phyloP scores from a whole-genome alignment of 2,797 vertebrate species.

The Oreochromis grahami region DNA sequence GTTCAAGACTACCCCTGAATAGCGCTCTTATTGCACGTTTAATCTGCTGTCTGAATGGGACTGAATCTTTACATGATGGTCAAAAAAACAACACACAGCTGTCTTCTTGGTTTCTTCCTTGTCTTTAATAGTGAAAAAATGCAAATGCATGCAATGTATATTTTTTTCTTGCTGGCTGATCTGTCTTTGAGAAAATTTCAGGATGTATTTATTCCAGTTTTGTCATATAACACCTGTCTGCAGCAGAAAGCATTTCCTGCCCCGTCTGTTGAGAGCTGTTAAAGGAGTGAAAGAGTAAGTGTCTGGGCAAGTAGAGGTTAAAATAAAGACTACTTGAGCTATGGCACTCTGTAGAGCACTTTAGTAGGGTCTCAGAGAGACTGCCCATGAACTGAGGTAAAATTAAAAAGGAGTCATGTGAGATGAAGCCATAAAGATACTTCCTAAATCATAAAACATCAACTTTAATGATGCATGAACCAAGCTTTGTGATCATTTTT shows the following conservation, averaged over 20 bases:
- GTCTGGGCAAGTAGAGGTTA: not conserved
- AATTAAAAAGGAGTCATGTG: not conserved
- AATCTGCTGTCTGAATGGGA: not conserved
- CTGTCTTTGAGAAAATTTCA: not conserved
- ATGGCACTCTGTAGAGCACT: not conserved
- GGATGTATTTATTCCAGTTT: not conserved
- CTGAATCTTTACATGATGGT: not conserved
- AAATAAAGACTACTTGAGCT: not conserved
- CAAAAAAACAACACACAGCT: not conserved
- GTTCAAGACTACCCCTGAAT: not conserved
- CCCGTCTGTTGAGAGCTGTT: not conserved
- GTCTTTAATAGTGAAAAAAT: not conserved
- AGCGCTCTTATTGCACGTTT: not conserved
- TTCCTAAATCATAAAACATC: slow-evolving; percentile 8
- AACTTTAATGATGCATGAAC: not conserved
- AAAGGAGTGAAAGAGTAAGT: slow-evolving; percentile 2
- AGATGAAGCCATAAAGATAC: not conserved
- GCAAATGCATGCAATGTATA: not conserved
- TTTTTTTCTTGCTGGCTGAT: not conserved
- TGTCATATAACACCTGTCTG: not conserved
- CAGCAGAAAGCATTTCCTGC: slow-evolving; percentile 15
- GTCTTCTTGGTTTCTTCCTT: not conserved
- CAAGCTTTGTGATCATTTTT: not conserved
- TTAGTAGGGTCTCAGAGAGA: not conserved
- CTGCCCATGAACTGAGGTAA: not conserved